Conservation (phyloP, 2,113 vertebrate species). For the Cyprichromis sp. region DNA sequence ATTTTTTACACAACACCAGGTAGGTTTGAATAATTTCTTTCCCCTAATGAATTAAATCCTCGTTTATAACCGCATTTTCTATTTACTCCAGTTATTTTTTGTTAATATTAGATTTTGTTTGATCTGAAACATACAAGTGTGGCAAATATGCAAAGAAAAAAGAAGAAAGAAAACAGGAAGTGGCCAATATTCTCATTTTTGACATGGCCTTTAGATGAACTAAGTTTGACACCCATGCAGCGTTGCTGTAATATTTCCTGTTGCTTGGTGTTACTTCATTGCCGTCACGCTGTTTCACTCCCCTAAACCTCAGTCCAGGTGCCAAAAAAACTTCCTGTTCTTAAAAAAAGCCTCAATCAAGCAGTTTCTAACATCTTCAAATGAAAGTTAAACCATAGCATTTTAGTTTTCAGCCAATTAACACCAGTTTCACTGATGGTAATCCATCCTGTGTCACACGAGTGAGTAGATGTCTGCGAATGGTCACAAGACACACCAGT, state of each 20-base stretch:
- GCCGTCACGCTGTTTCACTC: background rate
- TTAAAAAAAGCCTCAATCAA: background rate
- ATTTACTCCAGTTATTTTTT: background rate
- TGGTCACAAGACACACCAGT: background rate
- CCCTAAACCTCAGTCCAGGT: background rate
- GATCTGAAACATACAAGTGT: background rate
- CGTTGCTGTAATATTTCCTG: background rate
- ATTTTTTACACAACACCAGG: background rate
- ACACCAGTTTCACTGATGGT: background rate
- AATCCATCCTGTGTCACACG: background rate
- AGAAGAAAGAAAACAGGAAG: background rate
- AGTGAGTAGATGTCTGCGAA: background rate
- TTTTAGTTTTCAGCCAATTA: background rate
- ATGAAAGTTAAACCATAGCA: background rate
- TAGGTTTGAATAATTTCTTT: background rate
- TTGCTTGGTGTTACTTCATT: background rate
- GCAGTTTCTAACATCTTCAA: background rate
- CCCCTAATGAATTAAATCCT: background rate
- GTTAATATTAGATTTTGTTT: background rate
- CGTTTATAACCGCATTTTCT: background rate
- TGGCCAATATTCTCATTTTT: background rate
- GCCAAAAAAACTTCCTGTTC: background rate
- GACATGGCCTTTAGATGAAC: background rate
- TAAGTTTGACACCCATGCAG: background rate
- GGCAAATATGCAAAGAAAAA: background rate